These are phyloP conservation scores for Macrobrachium nipponense DNA, from an alignment of 1,140 invertebrate species.

Conservation along the genomic window DNA sequence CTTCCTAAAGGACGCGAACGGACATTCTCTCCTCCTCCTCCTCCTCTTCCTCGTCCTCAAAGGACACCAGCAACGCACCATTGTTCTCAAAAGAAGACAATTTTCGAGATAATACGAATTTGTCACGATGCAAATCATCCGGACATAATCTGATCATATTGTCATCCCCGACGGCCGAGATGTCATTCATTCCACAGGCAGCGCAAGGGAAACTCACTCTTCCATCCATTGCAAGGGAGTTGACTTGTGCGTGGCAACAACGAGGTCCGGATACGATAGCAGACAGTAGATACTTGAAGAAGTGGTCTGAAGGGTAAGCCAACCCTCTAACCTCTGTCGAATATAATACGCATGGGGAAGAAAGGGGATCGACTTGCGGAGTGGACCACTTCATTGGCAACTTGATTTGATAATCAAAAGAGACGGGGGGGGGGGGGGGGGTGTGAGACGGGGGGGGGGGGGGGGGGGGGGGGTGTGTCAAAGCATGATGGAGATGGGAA, in stretches of 20 bases:
- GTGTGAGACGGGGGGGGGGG: too few species aligned
- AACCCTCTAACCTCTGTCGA: background rate
- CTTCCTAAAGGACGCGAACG: slow-evolving; percentile 1
- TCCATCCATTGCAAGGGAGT: background rate
- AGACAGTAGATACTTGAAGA: slow-evolving; percentile 47
- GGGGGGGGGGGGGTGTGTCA: too few species aligned
- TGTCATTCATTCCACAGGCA: background rate
- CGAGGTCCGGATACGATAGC: slow-evolving; percentile 31
- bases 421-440: too few species aligned
- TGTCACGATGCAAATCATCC: slow-evolving; percentile 21
- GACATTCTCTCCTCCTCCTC: slow-evolving; percentile 1
- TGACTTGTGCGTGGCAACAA: background rate
- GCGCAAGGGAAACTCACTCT: slow-evolving; percentile 8
- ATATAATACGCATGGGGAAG: background rate
- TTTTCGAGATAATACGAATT: slow-evolving; percentile 21
- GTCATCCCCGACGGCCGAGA: slow-evolving; percentile 33
- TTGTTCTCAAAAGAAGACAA: background rate
- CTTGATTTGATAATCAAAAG: too few species aligned
- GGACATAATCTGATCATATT: slow-evolving; percentile 36
- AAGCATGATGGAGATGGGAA: too few species aligned
- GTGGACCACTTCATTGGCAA: too few species aligned
- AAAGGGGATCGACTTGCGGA: too few species aligned
- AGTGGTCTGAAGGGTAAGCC: slow-evolving; percentile 11
- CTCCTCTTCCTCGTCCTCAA: background rate
- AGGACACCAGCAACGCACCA: background rate